Base-by-base conservation (phyloP, 2,113 vertebrate genomes). In the Eptesicus fuscus region DNA sequence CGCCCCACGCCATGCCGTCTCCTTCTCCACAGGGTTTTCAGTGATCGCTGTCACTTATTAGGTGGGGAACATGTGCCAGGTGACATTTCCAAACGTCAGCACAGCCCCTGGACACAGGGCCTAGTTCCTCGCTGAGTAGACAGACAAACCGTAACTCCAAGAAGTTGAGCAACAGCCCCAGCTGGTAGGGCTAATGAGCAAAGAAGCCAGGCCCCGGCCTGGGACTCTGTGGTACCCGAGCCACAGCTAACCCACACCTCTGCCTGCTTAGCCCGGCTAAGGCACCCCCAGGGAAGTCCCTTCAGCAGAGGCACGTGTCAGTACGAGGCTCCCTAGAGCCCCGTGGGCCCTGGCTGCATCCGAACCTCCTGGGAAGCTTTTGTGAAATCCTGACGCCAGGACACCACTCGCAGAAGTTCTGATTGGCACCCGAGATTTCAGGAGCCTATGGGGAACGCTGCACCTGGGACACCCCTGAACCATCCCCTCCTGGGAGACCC, bases 321-420 rank as follows among this genome's bases (percentile, higher is more conserved):
- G 74, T 10, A 12, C 28, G 25, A 95, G 70, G 20, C 2, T 25
- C 30, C 23, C 65, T 16, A 53, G 16, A 1, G 30, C 67, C n/a
- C 47, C 11, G 2, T 0, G 0, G 0, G 42, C 49, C 1, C 2
- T 4, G 32, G 49, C 49, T 25, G 9, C 8, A 47, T 2, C 8
- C 25, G 25, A 25, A n/a, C 32, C 83, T 63, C 47, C 83, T 20
- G 5, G 51, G 67, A 56, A 42, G 8, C n/a, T 56, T 53, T 7
- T 6, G 16, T 71, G 53, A 74, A 51, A n/a, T 4, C 13, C 40
- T 49, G 67, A 25, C 17, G 23, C 44, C 61, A 77, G 30, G 37
- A 63, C 20, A 32, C 22, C 44, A 16, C 5, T 61, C 47, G 40
- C 32, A 16, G 10, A 9, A 44, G 63, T 65, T 59, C 88, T n/a